These are phyloP conservation scores for Ptychoptera contaminata DNA, from an alignment of 2,888 invertebrate species.

Conservation along the genomic window DNA sequence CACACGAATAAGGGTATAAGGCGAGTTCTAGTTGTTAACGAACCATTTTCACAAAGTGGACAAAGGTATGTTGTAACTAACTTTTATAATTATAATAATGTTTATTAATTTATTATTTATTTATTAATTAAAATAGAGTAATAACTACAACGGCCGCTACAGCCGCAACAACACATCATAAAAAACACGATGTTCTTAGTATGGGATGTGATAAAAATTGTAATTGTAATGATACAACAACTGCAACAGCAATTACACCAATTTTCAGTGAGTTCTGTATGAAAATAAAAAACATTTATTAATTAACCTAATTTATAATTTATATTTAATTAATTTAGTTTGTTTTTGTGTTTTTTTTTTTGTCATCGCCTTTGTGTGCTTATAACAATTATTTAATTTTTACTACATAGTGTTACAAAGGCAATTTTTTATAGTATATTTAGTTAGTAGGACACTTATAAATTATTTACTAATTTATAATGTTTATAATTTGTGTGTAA, in stretches of 20 bases:
- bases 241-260: constrained; percentile 4
- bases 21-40: constrained; percentile 32
- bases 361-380: no score
- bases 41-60: constrained; percentile 27
- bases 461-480: no score
- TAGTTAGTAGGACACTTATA: no score
- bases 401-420: no score
- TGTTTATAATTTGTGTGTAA: no score
- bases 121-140: constrained; percentile 19
- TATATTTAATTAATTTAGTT: no score
- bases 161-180: constrained; percentile 25
- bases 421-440: no score
- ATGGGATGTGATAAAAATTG: constrained; percentile 33
- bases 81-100: background rate
- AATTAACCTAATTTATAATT: no score
- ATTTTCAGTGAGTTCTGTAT: constrained; percentile 6
- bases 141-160: constrained; percentile 22
- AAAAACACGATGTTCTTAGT: constrained; percentile 31
- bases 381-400: no score
- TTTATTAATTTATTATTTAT: background rate
- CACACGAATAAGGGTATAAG: constrained; percentile 28
- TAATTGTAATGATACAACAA: constrained; percentile 18
- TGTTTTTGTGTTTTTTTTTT: no score
- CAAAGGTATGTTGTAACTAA: constrained; percentile 22
- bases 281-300: background rate